These are phyloP conservation scores for Diaphora mendica DNA, from an alignment of 2,888 invertebrate species.

Conservation along the genomic window DNA sequence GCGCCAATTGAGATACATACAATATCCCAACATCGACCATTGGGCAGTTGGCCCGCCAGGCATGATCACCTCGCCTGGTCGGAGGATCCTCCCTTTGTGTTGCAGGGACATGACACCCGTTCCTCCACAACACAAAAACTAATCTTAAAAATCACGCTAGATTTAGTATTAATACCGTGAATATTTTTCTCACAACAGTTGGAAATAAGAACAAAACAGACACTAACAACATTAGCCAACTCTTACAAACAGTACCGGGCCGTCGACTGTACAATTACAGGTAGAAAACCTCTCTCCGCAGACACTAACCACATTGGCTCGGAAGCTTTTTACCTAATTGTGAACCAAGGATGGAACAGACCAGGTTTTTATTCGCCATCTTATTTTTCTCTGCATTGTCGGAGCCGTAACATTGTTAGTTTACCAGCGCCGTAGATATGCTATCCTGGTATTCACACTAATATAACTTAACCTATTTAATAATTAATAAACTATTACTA, in stretches of 20 bases:
- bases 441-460: neutral
- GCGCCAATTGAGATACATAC: no score
- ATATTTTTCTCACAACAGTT: neutral
- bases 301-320: slow-evolving; percentile 23
- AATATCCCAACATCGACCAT: no score
- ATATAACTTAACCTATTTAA: neutral
- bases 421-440: neutral
- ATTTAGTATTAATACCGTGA: neutral
- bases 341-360: slow-evolving; percentile 9
- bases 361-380: neutral
- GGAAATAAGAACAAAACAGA: neutral
- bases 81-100: no score
- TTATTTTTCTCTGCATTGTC: slow-evolving; percentile 13
- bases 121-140: no score
- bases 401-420: slow-evolving; percentile 1
- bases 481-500: no score
- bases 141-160: no score
- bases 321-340: slow-evolving; percentile 49
- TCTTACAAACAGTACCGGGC: neutral
- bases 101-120: no score
- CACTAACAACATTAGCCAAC: neutral
- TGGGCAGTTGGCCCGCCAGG: no score
- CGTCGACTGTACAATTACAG: neutral
- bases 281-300: neutral
- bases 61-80: no score